A percentile compares a stretch with the other conserved stretches of the same genome.
Evolutionary conservation across 2,113 vertebrate genomes (phyloP).

Genomic region (Pantherophis guttatus): DNA sequence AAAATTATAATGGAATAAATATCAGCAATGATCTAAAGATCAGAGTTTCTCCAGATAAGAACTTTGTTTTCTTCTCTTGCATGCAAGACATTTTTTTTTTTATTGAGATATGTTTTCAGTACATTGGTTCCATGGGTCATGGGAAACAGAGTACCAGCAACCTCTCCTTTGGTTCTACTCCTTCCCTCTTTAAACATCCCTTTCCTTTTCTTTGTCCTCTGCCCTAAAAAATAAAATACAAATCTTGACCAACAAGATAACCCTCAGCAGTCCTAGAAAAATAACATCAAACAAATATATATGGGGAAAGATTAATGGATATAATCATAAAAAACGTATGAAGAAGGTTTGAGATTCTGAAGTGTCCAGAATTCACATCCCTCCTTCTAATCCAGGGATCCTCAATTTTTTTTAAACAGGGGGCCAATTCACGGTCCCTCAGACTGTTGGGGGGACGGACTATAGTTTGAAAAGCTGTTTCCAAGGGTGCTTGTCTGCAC

Average conservation of each 20-base stretch:
- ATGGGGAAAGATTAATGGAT: background rate
- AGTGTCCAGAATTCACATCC: too few relatives aligned
- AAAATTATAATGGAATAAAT: too few relatives aligned
- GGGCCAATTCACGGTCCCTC: too few relatives aligned
- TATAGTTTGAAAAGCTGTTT: too few relatives aligned
- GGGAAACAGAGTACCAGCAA: background rate
- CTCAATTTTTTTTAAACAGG: too few relatives aligned
- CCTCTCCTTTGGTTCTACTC: background rate
- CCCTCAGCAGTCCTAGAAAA: background rate
- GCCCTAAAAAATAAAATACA: background rate
- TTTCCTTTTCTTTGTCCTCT: background rate
- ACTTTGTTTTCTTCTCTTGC: background rate
- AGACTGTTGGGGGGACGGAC: too few relatives aligned
- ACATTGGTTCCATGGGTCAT: background rate
- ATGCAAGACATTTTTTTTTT: background rate
- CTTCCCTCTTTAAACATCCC: background rate
- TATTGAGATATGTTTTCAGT: background rate
- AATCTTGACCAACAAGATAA: background rate
- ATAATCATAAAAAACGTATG: background rate
- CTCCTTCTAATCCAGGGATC: background rate
- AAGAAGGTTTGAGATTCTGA: background rate
- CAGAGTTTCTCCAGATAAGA: background rate
- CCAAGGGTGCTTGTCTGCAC: too few relatives aligned
- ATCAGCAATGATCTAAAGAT: background rate
- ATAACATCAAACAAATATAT: background rate